phyloP scores from a whole-genome alignment of 2,888 invertebrate species.

The Bedellia somnulentella region DNA sequence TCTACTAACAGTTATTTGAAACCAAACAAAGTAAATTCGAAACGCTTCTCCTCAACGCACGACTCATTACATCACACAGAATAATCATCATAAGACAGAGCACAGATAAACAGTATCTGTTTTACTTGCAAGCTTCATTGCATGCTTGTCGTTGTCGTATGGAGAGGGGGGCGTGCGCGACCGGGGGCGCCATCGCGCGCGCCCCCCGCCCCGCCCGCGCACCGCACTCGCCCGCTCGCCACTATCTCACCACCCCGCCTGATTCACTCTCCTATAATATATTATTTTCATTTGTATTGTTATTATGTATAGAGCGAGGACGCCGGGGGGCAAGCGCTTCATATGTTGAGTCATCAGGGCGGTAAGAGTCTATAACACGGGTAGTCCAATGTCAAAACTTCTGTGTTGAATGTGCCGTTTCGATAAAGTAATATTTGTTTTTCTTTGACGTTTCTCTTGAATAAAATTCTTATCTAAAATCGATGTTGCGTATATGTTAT shows the following conservation, averaged over 20 bases:
- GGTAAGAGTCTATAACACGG: conserved; percentile 74
- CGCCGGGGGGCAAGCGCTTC: conserved; percentile 86
- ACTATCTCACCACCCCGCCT: conserved; percentile 47
- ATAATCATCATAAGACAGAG: conserved; percentile 56
- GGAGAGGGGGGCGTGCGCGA: conserved; percentile 5
- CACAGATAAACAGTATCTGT: conserved; percentile 59
- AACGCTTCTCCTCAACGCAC: conserved; percentile 62
- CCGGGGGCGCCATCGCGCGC: conserved; percentile 7
- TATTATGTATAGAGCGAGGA: conserved; percentile 85
- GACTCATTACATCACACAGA: conserved; percentile 60
- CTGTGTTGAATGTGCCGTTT: conserved; percentile 60
- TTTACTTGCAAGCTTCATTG: conserved; percentile 60
- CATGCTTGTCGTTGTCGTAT: conserved; percentile 55
- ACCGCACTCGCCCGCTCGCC: conserved; percentile 10
- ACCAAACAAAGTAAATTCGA: conserved; percentile 58
- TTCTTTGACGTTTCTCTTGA: conserved; percentile 61
- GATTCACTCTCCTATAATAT: conserved; percentile 56
- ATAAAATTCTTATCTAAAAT: conserved; percentile 55
- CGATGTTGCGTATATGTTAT: conserved; percentile 59
- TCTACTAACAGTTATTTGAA: too few species aligned
- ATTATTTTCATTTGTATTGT: conserved; percentile 59
- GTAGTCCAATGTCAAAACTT: conserved; percentile 59
- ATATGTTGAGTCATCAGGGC: conserved; percentile 91
- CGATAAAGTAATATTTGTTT: conserved; percentile 53
- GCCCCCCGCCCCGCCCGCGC: conserved; percentile 15